Base-by-base conservation (phyloP, 2,113 vertebrate species). In the Eptesicus fuscus region DNA sequence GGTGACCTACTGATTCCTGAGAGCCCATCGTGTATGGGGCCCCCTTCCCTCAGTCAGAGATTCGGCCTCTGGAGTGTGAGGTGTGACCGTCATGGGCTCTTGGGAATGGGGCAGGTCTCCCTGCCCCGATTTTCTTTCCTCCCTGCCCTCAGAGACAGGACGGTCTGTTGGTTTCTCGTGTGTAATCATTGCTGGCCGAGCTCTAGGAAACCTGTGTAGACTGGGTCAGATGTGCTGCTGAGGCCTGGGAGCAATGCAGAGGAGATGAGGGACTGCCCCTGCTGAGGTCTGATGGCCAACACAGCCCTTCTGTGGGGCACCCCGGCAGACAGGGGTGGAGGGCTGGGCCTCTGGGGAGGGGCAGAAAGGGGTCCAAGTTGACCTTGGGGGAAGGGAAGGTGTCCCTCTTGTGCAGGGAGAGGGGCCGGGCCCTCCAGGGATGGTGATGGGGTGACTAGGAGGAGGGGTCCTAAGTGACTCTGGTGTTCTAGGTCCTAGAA, bases 1-100 rank as follows among this genome's bases (percentile, higher is more conserved):
- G 20, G 22, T 22, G 1, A 11, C 9, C 11, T 25, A 12, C 18
- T 40, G 59, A 87, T 67, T 74, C 76, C 44, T 42, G n/a, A 30
- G 49, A 67, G 18, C 83, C 16, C 3, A 1, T 4, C 1, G 0
- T 53, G n/a, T 28, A 14, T 11, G 28, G 47, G 51, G 2, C 8
- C 35, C 47, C 40, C 17, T 49, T 30, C 16, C 6, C 35, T 71
- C 40, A 7, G 10, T 70, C 51, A 51, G 59, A 91, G 47, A 20
- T 44, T 4, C 7, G 25, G n/a, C 32, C 44, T 90, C 32, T 17
- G 20, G 8, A 7, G 16, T 40, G 37, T 83, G 84, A 40, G 69
- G 17, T 35, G 17, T 71, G 86, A 71, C 5, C 5, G 17, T 18
- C 7, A 49, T 42, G 42, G 61, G 49, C 73, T 32, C 11, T 20